Evolutionary conservation across 2,888 invertebrate species (phyloP).

Genomic region (Dendrolimus pini): DNA sequence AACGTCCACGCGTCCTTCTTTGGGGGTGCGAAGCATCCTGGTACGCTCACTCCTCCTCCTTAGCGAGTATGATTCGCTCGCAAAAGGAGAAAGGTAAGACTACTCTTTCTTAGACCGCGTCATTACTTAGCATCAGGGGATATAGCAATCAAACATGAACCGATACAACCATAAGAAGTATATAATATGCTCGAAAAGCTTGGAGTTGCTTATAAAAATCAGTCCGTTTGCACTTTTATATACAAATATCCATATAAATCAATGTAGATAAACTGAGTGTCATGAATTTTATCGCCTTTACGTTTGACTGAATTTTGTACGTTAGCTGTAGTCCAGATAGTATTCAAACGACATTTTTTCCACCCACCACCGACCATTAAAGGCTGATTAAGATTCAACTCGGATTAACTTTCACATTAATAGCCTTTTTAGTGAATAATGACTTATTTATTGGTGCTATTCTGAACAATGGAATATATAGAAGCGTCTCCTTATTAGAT

Average conservation of each 20-base stretch:
- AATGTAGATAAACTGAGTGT: conserved; percentile 12
- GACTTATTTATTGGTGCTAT: conserved; percentile 37
- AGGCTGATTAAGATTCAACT: conserved; percentile 48
- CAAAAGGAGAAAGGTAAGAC: too few species aligned
- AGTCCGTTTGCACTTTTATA: background rate
- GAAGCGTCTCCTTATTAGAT: conserved; percentile 12
- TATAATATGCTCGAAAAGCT: too few species aligned
- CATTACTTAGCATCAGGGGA: too few species aligned
- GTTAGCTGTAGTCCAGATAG: conserved; percentile 13
- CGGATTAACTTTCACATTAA: conserved; percentile 45
- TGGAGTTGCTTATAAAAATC: too few species aligned
- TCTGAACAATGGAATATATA: conserved; percentile 27
- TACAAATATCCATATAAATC: conserved; percentile 7
- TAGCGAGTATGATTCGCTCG: too few species aligned
- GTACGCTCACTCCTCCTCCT: too few species aligned
- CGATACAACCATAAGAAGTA: too few species aligned
- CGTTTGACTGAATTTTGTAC: conserved; percentile 18
- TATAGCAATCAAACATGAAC: too few species aligned
- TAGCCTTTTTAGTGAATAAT: conserved; percentile 42
- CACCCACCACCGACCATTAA: conserved; percentile 32
- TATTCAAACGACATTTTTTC: conserved; percentile 23
- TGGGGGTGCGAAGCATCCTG: too few species aligned
- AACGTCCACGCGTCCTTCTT: too few species aligned
- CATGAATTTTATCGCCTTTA: conserved; percentile 28
- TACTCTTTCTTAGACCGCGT: too few species aligned